Conservation (phyloP, 1,140 invertebrate species). For the Forficula auricularia region DNA sequence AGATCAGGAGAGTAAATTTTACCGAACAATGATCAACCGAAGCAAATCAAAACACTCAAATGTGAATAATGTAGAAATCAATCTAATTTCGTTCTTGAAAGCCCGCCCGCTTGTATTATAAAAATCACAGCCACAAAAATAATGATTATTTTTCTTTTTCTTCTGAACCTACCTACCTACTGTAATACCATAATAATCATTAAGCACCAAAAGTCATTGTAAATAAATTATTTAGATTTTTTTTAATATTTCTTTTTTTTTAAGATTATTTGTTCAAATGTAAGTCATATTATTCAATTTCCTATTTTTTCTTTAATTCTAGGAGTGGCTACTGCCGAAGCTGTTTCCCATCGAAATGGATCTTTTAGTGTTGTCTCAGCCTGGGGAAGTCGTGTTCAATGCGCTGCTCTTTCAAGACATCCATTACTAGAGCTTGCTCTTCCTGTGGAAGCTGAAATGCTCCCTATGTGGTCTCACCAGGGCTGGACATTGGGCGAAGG, state of each 20-base stretch:
- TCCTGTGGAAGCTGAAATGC: slow-evolving; percentile 79
- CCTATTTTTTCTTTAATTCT: slow-evolving; percentile 9
- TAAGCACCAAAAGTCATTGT: too few relatives aligned
- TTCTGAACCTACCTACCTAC: too few relatives aligned
- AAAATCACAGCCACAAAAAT: too few relatives aligned
- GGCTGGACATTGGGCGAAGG: slow-evolving; percentile 52
- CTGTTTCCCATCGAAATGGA: slow-evolving; percentile 56
- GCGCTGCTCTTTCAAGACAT: slow-evolving; percentile 62
- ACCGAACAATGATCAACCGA: too few relatives aligned
- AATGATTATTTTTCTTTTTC: too few relatives aligned
- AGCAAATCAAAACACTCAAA: too few relatives aligned
- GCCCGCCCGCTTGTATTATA: too few relatives aligned
- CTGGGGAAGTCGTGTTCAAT: slow-evolving; percentile 48
- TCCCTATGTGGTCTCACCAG: slow-evolving; percentile 72
- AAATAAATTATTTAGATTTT: too few relatives aligned
- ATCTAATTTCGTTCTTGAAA: too few relatives aligned
- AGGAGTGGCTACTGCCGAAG: slow-evolving; percentile 46
- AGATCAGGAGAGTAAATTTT: too few relatives aligned
- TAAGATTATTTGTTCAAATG: background rate
- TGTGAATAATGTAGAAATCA: too few relatives aligned
- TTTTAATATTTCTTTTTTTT: background rate
- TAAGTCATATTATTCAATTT: background rate
- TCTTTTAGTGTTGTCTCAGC: slow-evolving; percentile 50
- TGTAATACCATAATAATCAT: too few relatives aligned
- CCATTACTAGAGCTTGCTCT: slow-evolving; percentile 69